Evolutionary conservation across 2,797 vertebrate genomes (phyloP).

Genomic region (Emys orbicularis): DNA sequence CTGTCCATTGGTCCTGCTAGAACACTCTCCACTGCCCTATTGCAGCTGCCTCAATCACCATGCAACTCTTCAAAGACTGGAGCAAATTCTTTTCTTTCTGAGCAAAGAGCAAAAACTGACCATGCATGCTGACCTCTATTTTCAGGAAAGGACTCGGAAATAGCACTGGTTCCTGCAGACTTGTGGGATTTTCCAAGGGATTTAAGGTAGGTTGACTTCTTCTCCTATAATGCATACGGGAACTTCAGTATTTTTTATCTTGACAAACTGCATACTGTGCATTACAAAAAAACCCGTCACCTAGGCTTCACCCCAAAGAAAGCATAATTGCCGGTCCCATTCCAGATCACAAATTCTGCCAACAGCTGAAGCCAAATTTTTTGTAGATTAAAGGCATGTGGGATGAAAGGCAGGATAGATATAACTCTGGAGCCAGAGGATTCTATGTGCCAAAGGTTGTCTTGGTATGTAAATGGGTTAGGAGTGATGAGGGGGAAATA

Average conservation of each 20-base stretch:
- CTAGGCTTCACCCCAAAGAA: neutral
- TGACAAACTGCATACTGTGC: neutral
- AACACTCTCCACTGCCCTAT: neutral
- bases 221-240: neutral
- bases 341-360: slow-evolving; percentile 9
- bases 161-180: neutral
- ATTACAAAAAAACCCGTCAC: neutral
- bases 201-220: neutral
- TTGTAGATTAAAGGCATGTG: neutral
- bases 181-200: neutral
- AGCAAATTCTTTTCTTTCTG: neutral
- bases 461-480: slow-evolving; percentile 30
- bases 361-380: slow-evolving; percentile 15
- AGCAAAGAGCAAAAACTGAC: neutral
- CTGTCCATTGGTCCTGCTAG: neutral
- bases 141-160: neutral
- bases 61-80: neutral
- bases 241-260: neutral
- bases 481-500: neutral
- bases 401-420: neutral
- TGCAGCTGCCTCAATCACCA: neutral
- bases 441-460: neutral
- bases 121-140: neutral
- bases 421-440: rapidly evolving
- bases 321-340: neutral